Base-by-base conservation (phyloP, 2,797 vertebrate species). In the Heliangelus exortis region DNA sequence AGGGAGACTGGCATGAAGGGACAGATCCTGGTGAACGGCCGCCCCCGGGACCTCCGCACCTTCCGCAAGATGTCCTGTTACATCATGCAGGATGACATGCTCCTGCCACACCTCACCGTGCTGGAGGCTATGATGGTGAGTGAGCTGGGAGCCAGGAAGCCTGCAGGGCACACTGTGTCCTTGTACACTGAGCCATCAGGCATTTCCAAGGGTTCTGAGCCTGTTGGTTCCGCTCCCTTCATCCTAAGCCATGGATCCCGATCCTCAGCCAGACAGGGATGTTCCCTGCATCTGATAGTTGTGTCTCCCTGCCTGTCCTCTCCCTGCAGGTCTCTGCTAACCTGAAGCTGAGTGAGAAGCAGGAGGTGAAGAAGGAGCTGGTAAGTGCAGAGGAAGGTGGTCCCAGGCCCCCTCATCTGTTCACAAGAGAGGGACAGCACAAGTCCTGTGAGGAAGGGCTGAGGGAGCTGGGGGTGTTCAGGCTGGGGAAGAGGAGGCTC, bases 61-160 rank as follows among this genome's bases (percentile, higher is more conserved):
- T 99, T 99, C 97, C 98, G 99, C 85, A 99, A 99, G 98, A 99
- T 99, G 99, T 99, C 99, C 63, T 99, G 99, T 96, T 99, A 99
- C 97, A 99, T 99, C 97, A 99, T 99, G 99, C 99, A 99, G 97
- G 99, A 99, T 0, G 99, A 99, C 97, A 99, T 99, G 99, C 97
- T 99, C 76, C 97, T 99, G 97, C 99, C 99, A 0, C 98, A 99
- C 96, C 98, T 99, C 92, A 99, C 99, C 0, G 98, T 98, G 16
- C 97, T 98, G 84, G 99, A 99, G 95, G 99, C 99, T 89, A 99
- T 99, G 99, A 99, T 99, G 99, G 99, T 99, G 96, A 98, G 98
- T 1, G 0, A 6, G 6, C 36, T 1, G 1, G 48, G 33, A 78
- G 31, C 59, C 57, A 29, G 34, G 71, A 36, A 34, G 63, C 13